A percentile compares a stretch with the other conserved stretches of the same genome.
phyloP scores from a whole-genome alignment of 2,113 vertebrate species.

The Strix aluco region DNA sequence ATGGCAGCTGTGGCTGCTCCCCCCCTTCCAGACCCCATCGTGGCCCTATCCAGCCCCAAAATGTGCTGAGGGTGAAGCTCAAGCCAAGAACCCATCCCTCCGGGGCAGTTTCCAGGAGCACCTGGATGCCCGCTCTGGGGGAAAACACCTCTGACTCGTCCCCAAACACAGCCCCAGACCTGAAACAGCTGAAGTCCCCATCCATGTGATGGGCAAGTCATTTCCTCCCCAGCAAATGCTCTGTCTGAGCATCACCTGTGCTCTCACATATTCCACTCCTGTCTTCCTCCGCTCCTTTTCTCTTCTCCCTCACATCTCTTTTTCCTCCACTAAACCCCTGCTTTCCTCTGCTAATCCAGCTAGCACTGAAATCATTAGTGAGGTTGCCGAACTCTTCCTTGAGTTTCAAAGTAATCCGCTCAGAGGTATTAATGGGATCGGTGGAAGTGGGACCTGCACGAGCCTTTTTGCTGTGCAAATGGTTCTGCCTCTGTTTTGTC shows the following conservation, averaged over 20 bases:
- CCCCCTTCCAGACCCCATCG: background rate
- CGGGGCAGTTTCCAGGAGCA: background rate
- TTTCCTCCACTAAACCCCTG: background rate
- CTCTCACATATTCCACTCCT: background rate
- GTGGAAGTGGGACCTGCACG: background rate
- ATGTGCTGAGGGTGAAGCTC: background rate
- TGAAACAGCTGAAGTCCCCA: background rate
- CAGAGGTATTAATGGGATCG: background rate
- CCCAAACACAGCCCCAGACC: background rate
- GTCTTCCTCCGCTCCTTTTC: background rate
- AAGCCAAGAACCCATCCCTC: background rate
- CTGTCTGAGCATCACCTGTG: background rate
- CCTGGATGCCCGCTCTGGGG: background rate
- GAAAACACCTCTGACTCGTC: background rate
- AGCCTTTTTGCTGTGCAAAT: background rate
- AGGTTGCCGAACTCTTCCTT: background rate
- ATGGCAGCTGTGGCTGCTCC: background rate
- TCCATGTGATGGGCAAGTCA: accelerated
- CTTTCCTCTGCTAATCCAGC: background rate
- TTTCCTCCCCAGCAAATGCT: background rate
- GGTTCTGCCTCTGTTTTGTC: background rate
- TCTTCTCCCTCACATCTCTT: background rate
- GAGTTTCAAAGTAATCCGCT: background rate
- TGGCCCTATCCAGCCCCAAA: accelerated
- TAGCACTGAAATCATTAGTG: background rate